Conservation (phyloP, 2,797 vertebrate genomes). For the Microtus agrestis region DNA sequence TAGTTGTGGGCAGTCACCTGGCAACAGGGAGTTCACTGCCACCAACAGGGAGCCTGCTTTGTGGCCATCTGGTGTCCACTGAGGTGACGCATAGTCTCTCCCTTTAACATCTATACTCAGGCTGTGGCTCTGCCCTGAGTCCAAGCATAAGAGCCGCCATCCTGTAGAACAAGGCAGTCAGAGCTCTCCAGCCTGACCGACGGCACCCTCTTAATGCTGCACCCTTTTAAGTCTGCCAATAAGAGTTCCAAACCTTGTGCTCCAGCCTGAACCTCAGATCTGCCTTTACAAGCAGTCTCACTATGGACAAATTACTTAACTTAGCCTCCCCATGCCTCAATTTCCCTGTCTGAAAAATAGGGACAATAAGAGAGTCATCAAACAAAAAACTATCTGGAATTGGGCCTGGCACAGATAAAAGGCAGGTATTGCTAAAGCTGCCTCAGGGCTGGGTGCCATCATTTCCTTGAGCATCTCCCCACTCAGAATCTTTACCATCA, state of each 20-base stretch:
- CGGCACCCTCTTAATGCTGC: background rate
- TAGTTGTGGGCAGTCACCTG: background rate
- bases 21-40: background rate
- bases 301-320: background rate
- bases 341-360: background rate
- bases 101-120: background rate
- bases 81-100: background rate
- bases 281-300: background rate
- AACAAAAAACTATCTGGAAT: background rate
- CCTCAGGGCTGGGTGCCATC: background rate
- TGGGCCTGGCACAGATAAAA: background rate
- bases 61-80: slow-evolving; percentile 7
- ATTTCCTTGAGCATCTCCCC: background rate
- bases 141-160: background rate
- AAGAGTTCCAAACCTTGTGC: background rate
- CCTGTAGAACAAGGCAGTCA: background rate
- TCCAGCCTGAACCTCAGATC: background rate
- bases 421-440: background rate
- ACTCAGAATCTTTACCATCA: background rate
- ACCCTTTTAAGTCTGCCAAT: background rate
- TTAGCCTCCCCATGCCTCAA: background rate
- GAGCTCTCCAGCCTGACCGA: background rate
- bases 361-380: background rate
- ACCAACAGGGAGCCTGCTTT: background rate
- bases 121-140: background rate